Conservation (phyloP, 2,888 invertebrate genomes). For the Bombyx huttoni region DNA sequence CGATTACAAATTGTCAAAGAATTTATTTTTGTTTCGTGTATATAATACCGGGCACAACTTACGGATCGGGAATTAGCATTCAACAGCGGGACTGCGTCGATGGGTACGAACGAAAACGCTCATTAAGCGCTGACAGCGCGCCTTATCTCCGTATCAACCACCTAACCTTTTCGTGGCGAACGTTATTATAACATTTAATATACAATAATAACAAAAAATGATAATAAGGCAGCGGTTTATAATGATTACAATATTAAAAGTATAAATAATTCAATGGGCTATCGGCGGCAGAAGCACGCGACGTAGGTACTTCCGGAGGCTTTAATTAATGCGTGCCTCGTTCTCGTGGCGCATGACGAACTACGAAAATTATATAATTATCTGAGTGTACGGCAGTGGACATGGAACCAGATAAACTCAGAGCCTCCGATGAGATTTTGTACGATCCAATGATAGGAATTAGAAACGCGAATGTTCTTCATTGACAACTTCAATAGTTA, state of each 20-base stretch:
- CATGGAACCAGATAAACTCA: conserved; percentile 6
- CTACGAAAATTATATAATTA: conserved; percentile 46
- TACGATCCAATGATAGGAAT: no score
- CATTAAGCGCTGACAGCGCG: conserved; percentile 45
- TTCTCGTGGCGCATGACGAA: conserved; percentile 42
- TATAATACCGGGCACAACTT: conserved; percentile 36
- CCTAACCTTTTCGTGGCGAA: conserved; percentile 56
- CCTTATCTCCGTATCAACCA: conserved; percentile 55
- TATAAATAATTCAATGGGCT: conserved; percentile 70
- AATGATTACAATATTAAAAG: conserved; percentile 69
- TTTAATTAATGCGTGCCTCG: conserved; percentile 51
- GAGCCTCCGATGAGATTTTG: background rate
- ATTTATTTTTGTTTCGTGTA: conserved; percentile 34
- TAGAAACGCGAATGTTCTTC: no score
- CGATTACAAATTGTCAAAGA: conserved; percentile 54
- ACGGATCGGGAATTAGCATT: conserved; percentile 41
- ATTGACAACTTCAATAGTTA: no score
- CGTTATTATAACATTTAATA: conserved; percentile 66
- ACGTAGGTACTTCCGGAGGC: conserved; percentile 55
- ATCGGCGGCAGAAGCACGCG: conserved; percentile 63
- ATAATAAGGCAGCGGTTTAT: conserved; percentile 61
- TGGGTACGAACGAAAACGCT: conserved; percentile 26
- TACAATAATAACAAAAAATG: conserved; percentile 52
- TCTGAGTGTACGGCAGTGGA: conserved; percentile 21
- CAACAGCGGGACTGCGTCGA: conserved; percentile 21